These are phyloP conservation scores for Euproctis similis DNA, from an alignment of 2,888 invertebrate species.

Conservation along the genomic window DNA sequence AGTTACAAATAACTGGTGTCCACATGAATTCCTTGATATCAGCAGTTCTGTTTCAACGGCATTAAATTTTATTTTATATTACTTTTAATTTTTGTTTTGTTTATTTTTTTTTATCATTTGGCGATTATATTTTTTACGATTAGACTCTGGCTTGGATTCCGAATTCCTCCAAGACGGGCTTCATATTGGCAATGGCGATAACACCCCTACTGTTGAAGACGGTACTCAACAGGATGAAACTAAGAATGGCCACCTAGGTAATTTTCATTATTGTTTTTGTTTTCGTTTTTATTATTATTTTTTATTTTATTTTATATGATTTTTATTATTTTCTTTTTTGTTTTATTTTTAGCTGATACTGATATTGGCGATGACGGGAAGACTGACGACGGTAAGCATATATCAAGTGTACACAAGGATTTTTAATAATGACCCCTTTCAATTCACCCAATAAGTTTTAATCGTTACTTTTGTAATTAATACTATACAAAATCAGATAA, in stretches of 20 bases:
- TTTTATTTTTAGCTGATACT: constrained; percentile 52
- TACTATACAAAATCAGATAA: no score
- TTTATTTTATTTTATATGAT: constrained; percentile 27
- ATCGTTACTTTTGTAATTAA: no score
- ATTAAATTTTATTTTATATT: constrained; percentile 30
- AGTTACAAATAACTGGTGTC: no score
- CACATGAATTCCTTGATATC: no score
- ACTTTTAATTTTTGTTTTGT: constrained; percentile 29
- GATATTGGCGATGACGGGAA: constrained; percentile 59
- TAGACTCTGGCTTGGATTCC: constrained; percentile 80
- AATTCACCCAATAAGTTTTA: no score
- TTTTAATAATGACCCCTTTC: no score
- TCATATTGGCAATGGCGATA: constrained; percentile 61
- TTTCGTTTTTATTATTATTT: constrained; percentile 9
- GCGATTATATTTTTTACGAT: no score
- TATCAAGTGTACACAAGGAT: no score
- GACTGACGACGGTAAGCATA: constrained; percentile 61
- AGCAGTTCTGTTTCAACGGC: no score
- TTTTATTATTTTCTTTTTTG: constrained; percentile 22
- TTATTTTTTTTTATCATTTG: no score
- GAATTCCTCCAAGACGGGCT: constrained; percentile 77
- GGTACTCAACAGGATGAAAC: constrained; percentile 64
- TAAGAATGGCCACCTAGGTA: constrained; percentile 76
- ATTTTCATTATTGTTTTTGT: constrained; percentile 24
- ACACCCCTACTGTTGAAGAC: constrained; percentile 62